These are phyloP conservation scores for Caenorhabditis plicata DNA, from an alignment of 2,888 invertebrate genomes.

Conservation along the genomic window DNA sequence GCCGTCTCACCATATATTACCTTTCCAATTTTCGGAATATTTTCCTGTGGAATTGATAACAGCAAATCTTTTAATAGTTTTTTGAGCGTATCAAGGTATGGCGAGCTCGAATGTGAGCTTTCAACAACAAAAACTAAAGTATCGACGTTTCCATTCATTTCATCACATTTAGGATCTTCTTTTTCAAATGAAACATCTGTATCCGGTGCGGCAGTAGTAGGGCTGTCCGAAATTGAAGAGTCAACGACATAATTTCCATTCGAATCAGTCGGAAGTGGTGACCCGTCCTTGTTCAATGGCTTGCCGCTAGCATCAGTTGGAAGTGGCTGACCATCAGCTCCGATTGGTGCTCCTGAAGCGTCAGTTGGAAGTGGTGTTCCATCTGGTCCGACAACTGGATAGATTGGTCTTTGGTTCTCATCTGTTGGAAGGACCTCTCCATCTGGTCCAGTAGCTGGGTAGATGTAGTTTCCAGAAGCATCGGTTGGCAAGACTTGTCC, in stretches of 20 bases:
- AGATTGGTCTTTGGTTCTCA: slow-evolving; percentile 10
- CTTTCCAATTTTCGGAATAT: slow-evolving; percentile 45
- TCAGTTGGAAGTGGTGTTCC: slow-evolving; percentile 31
- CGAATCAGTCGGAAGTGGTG: slow-evolving; percentile 21
- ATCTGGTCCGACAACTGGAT: slow-evolving; percentile 28
- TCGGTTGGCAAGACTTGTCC: slow-evolving; percentile 23
- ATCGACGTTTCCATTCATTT: slow-evolving; percentile 18
- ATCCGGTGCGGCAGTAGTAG: background rate
- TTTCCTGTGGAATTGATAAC: slow-evolving; percentile 4
- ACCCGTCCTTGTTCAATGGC: slow-evolving; percentile 35
- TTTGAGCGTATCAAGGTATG: slow-evolving; percentile 29
- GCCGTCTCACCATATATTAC: slow-evolving; percentile 56
- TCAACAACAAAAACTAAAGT: slow-evolving; percentile 35
- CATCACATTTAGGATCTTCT: slow-evolving; percentile 16
- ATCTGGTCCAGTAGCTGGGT: slow-evolving; percentile 21
- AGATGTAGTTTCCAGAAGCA: slow-evolving; percentile 15
- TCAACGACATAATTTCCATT: slow-evolving; percentile 9
- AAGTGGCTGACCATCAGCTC: slow-evolving; percentile 35
- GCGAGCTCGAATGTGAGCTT: slow-evolving; percentile 28
- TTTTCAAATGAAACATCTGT: slow-evolving; percentile 1
- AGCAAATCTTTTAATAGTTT: slow-evolving; percentile 24
- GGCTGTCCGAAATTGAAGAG: too few species aligned
- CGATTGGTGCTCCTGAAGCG: slow-evolving; percentile 22
- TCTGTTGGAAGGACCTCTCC: slow-evolving; percentile 19
- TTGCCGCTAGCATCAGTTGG: slow-evolving; percentile 25